Conservation (phyloP, 2,888 invertebrate genomes). For the Pammene fasciana region DNA sequence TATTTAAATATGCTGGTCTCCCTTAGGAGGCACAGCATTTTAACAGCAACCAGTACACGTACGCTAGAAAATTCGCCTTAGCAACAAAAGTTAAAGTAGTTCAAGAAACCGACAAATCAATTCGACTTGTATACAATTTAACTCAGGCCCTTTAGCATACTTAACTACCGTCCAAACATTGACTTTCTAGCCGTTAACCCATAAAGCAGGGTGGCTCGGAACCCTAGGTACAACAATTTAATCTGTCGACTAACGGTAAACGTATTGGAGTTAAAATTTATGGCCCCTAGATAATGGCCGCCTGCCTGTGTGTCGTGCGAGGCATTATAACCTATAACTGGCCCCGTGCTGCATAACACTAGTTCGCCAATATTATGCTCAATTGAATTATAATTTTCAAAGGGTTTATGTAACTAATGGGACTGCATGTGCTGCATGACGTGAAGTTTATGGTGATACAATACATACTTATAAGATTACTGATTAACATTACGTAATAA, state of each 20-base stretch:
- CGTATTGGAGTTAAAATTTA: conserved; percentile 56
- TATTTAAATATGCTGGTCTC: no score
- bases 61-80: no score
- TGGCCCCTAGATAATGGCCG: conserved; percentile 52
- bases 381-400: conserved; percentile 34
- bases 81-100: background rate
- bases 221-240: conserved; percentile 53
- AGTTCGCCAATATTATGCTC: conserved; percentile 27
- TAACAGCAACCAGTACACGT: no score
- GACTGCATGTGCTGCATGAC: conserved; percentile 4
- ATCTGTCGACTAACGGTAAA: conserved; percentile 60
- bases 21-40: no score
- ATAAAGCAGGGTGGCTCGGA: conserved; percentile 56
- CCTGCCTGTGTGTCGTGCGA: conserved; percentile 36
- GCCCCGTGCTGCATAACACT: conserved; percentile 23
- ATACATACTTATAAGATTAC: background rate
- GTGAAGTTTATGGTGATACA: background rate
- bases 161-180: conserved; percentile 30
- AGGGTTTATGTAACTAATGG: conserved; percentile 23
- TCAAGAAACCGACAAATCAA: conserved; percentile 6
- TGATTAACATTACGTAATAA: no score
- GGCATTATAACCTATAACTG: conserved; percentile 21
- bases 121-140: conserved; percentile 4
- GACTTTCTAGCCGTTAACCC: conserved; percentile 60
- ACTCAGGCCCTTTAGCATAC: conserved; percentile 14